Evolutionary conservation across 1,140 invertebrate species (phyloP).

Genomic region (Drosophila azteca): DNA sequence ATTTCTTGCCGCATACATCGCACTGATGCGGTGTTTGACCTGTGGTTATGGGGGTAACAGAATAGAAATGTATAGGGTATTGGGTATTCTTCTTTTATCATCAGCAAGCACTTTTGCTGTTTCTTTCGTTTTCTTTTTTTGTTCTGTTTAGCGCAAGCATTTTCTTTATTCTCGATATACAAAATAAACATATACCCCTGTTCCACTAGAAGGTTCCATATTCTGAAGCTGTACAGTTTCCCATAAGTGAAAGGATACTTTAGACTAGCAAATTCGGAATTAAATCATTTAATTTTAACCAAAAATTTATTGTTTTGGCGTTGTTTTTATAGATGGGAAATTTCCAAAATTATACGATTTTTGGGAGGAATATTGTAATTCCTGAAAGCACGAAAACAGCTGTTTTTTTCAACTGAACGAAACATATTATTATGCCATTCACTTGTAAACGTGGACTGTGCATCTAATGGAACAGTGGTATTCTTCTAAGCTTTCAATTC

Average conservation of each 20-base stretch:
- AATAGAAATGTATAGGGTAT: conserved; percentile 46
- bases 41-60: conserved; percentile 51
- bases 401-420: too few species aligned
- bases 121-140: conserved; percentile 30
- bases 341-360: background rate
- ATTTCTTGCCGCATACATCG: conserved; percentile 89
- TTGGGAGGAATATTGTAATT: background rate
- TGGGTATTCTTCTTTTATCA: conserved; percentile 23
- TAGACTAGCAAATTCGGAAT: too few species aligned
- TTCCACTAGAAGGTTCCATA: too few species aligned
- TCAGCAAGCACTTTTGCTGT: conserved; percentile 27
- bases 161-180: conserved; percentile 36
- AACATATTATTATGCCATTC: too few species aligned
- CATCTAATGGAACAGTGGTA: too few species aligned
- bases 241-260: too few species aligned
- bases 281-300: too few species aligned
- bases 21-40: conserved; percentile 83
- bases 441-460: too few species aligned
- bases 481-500: too few species aligned
- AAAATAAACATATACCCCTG: background rate
- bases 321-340: too few species aligned
- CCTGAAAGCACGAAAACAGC: background rate
- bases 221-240: too few species aligned
- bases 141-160: conserved; percentile 60
- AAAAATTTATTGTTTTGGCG: too few species aligned